These are phyloP conservation scores for Aelia acuminata DNA, from an alignment of 2,888 invertebrate species.

Conservation along the genomic window DNA sequence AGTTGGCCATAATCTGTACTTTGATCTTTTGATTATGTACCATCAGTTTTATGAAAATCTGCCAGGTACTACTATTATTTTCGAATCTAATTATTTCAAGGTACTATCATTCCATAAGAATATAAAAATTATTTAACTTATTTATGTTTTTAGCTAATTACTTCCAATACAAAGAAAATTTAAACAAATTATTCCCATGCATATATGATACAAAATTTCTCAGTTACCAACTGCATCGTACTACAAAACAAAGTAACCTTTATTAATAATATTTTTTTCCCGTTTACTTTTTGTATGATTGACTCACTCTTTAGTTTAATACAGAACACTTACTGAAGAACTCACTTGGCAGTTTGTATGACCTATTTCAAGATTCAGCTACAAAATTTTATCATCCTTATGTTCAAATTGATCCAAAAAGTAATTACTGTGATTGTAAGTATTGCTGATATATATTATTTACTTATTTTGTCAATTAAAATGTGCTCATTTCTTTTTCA, in stretches of 20 bases:
- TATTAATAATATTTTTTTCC: background rate
- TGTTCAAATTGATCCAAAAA: slow-evolving; percentile 43
- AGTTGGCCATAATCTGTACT: slow-evolving; percentile 81
- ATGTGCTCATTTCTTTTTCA: background rate
- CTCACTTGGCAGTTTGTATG: slow-evolving; percentile 74
- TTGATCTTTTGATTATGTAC: slow-evolving; percentile 80
- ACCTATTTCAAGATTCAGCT: slow-evolving; percentile 72
- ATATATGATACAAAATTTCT: slow-evolving; percentile 84
- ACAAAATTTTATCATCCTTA: slow-evolving; percentile 39
- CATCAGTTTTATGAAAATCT: slow-evolving; percentile 80
- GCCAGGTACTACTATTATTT: slow-evolving; percentile 71
- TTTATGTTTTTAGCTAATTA: slow-evolving; percentile 71
- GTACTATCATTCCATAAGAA: background rate
- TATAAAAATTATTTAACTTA: background rate
- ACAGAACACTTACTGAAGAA: slow-evolving; percentile 73
- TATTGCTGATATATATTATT: background rate
- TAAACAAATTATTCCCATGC: slow-evolving; percentile 76
- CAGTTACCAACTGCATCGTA: slow-evolving; percentile 73
- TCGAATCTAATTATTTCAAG: too few species aligned
- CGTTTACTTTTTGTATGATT: background rate
- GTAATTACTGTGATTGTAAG: slow-evolving; percentile 39
- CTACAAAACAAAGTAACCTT: slow-evolving; percentile 69
- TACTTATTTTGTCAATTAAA: background rate
- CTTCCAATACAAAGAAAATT: slow-evolving; percentile 75
- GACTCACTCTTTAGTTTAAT: slow-evolving; percentile 60